Percentiles rank a stretch among this genome's conserved stretches.
Evolutionary conservation across 2,888 invertebrate species (phyloP).

Genomic region (Cacoxenus indagator): DNA sequence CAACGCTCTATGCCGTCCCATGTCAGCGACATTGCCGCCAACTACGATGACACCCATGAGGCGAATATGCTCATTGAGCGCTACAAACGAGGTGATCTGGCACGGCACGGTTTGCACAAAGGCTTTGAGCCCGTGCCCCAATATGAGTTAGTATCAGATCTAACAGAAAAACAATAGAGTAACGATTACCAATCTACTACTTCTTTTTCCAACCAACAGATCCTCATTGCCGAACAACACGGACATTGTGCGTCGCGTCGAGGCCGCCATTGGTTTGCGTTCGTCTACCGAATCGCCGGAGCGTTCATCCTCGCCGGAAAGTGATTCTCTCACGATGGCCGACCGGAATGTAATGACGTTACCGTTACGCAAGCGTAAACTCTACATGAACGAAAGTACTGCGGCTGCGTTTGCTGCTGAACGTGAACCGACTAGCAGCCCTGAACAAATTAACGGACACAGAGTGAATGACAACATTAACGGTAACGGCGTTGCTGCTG

Average conservation of each 20-base stretch:
- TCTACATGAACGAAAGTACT: constrained; percentile 79
- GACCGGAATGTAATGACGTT: constrained; percentile 77
- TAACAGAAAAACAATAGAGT: not conserved
- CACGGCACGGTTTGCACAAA: constrained; percentile 59
- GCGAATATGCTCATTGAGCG: constrained; percentile 63
- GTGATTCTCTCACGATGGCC: constrained; percentile 72
- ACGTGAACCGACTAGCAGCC: not conserved
- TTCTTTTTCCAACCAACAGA: constrained; percentile 40
- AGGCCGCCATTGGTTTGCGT: constrained; percentile 73
- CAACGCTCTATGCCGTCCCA: constrained; percentile 37
- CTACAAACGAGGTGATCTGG: constrained; percentile 61
- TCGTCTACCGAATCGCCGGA: constrained; percentile 72
- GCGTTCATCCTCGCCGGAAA: constrained; percentile 73
- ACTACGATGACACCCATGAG: constrained; percentile 58
- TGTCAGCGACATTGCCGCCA: constrained; percentile 54
- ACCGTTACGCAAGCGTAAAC: constrained; percentile 85
- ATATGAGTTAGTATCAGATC: constrained; percentile 64
- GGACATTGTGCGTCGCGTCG: constrained; percentile 75
- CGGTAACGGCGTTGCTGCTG: not conserved
- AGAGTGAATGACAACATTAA: not conserved
- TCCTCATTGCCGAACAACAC: constrained; percentile 61
- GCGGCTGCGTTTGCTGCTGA: not conserved
- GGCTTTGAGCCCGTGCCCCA: constrained; percentile 69
- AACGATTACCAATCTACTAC: not conserved
- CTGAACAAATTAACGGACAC: not conserved